phyloP scores from a whole-genome alignment of 2,113 vertebrate genomes.

The Plecturocebus donacophilus region DNA sequence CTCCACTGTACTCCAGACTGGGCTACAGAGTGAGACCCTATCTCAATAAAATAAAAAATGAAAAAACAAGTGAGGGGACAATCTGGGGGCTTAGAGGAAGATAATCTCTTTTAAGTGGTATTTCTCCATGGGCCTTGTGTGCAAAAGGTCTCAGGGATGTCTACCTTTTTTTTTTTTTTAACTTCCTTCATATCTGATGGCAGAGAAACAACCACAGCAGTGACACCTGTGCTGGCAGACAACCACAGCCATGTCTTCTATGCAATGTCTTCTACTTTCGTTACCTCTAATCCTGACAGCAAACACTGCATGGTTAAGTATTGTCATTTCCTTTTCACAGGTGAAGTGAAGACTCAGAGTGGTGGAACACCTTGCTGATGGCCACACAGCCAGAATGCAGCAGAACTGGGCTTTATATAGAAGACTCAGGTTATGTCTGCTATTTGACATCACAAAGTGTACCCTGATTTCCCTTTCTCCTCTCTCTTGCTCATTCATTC shows the following conservation, averaged over 20 bases:
- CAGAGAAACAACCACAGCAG: neutral
- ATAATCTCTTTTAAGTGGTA: neutral
- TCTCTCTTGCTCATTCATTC: neutral
- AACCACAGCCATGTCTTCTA: too few relatives aligned
- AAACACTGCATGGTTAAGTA: neutral
- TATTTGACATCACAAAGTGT: neutral
- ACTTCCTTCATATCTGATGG: neutral
- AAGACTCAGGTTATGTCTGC: too few relatives aligned
- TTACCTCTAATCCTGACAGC: neutral
- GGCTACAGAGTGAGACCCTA: too few relatives aligned
- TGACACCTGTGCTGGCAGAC: neutral
- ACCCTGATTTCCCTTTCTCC: neutral
- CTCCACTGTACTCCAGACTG: too few relatives aligned
- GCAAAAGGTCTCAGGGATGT: neutral
- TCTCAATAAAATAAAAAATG: too few relatives aligned
- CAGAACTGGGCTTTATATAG: neutral
- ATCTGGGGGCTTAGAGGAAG: neutral
- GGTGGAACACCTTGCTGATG: neutral
- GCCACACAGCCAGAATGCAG: fast-evolving
- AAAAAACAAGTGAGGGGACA: neutral
- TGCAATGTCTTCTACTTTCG: fast-evolving
- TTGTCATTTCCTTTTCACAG: neutral
- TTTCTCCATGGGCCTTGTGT: neutral
- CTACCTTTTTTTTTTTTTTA: too few relatives aligned
- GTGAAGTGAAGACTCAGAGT: neutral